These are phyloP conservation scores for Stenoptilia bipunctidactyla DNA, from an alignment of 2,888 invertebrate species.

Conservation along the genomic window DNA sequence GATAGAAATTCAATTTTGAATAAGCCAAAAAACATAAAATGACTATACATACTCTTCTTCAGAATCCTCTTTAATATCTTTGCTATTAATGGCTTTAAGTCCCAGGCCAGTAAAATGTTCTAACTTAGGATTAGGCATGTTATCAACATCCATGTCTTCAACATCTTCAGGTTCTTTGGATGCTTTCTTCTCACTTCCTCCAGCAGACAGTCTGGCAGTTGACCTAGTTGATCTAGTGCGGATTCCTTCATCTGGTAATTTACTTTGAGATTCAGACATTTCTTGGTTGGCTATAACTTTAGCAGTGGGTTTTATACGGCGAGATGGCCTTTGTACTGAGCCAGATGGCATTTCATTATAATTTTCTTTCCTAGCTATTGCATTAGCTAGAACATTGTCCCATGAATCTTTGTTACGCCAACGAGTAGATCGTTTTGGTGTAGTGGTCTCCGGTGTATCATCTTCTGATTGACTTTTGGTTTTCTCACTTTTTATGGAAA, in stretches of 20 bases:
- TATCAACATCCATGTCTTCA: slow-evolving; percentile 16
- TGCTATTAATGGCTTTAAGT: slow-evolving; percentile 36
- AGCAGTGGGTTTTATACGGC: slow-evolving; percentile 76
- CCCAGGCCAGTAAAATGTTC: slow-evolving; percentile 72
- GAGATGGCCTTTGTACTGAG: slow-evolving; percentile 39
- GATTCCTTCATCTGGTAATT: slow-evolving; percentile 44
- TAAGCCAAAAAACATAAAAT: too few relatives aligned
- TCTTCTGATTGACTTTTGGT: slow-evolving; percentile 43
- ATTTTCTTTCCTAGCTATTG: slow-evolving; percentile 68
- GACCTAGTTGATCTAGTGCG: slow-evolving; percentile 35
- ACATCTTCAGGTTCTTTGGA: slow-evolving; percentile 61
- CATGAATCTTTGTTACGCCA: slow-evolving; percentile 72
- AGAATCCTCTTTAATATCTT: slow-evolving; percentile 21
- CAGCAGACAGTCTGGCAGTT: neutral
- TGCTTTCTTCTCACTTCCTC: neutral
- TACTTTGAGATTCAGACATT: slow-evolving; percentile 33
- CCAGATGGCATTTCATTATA: slow-evolving; percentile 21
- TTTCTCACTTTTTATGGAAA: slow-evolving; percentile 32
- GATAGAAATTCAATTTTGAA: too few relatives aligned
- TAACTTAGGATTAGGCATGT: slow-evolving; percentile 44
- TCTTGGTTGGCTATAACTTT: slow-evolving; percentile 78
- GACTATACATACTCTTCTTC: slow-evolving; percentile 30
- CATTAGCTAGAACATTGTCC: slow-evolving; percentile 74
- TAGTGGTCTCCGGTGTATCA: slow-evolving; percentile 27
- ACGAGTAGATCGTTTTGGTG: slow-evolving; percentile 74